Conservation (phyloP, 2,113 vertebrate species). For the Labeo rohita region DNA sequence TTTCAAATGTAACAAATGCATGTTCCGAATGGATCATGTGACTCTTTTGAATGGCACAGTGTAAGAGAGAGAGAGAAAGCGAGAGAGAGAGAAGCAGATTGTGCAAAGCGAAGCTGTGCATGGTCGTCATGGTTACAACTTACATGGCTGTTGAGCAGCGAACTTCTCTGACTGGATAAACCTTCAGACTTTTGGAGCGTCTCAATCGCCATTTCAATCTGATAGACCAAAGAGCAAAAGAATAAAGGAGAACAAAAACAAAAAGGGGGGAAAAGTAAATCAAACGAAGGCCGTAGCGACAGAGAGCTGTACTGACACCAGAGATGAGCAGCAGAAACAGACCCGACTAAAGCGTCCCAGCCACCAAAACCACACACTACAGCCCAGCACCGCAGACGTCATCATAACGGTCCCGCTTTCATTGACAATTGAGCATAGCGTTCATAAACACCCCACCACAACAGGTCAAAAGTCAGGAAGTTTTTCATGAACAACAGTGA, state of each 20-base stretch:
- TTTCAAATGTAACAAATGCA: neutral
- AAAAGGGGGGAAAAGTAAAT: constrained; percentile 9
- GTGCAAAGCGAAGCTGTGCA: constrained; percentile 48
- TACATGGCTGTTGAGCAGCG: constrained; percentile 99
- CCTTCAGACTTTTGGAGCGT: constrained; percentile 99
- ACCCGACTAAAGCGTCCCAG: constrained; percentile 48
- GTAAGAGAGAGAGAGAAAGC: constrained; percentile 16
- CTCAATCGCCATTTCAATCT: constrained; percentile 99
- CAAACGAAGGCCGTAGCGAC: constrained; percentile 51
- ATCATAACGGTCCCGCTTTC: neutral
- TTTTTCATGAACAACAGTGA: neutral
- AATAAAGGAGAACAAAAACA: constrained; percentile 71
- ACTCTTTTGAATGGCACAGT: neutral
- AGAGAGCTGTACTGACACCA: constrained; percentile 55
- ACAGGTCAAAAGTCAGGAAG: neutral
- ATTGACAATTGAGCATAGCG: neutral
- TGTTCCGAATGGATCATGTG: neutral
- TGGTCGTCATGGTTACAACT: constrained; percentile 77
- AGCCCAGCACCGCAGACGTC: constrained; percentile 19
- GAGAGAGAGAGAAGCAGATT: neutral
- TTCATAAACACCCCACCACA: too few species aligned
- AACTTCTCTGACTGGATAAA: constrained; percentile 98
- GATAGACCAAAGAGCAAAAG: constrained; percentile 83
- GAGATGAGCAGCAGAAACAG: constrained; percentile 47
- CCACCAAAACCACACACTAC: constrained; percentile 32